These are phyloP conservation scores for Petrocephalus microphthalmus DNA, from an alignment of 2,113 vertebrate species.

Conservation along the genomic window DNA sequence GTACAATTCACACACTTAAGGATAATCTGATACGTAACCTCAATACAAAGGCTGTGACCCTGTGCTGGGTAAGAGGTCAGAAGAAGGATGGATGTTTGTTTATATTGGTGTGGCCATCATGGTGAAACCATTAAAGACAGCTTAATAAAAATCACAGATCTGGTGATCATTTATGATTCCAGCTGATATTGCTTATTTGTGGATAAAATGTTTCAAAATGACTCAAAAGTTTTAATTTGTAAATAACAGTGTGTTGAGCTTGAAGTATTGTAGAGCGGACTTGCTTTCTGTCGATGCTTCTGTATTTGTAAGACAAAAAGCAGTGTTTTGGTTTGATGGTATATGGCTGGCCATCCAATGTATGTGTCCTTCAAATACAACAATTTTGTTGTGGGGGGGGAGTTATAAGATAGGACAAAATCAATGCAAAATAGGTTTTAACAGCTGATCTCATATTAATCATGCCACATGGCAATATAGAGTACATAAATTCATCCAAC, in stretches of 20 bases:
- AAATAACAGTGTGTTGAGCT: neutral
- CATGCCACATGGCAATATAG: neutral
- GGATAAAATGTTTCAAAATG: neutral
- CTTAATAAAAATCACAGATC: neutral
- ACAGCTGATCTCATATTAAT: neutral
- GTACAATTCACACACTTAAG: neutral
- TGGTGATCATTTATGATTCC: neutral
- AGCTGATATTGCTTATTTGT: constrained; percentile 2
- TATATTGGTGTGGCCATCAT: neutral
- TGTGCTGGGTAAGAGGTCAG: neutral
- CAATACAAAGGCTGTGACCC: neutral
- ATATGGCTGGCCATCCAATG: neutral
- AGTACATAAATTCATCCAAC: neutral
- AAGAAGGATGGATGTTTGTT: neutral
- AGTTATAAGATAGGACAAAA: neutral
- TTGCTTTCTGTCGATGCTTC: neutral
- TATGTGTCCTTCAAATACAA: neutral
- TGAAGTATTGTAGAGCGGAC: neutral
- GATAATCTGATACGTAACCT: neutral
- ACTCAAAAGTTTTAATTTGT: neutral
- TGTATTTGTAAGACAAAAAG: neutral
- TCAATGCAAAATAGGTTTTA: neutral
- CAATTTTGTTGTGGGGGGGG: neutral
- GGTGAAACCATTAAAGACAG: neutral
- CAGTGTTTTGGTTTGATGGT: neutral